Evolutionary conservation across 2,888 invertebrate genomes (phyloP), one percentile per base, ranked within the genome.

Genomic region (Andrena bucephala): DNA sequence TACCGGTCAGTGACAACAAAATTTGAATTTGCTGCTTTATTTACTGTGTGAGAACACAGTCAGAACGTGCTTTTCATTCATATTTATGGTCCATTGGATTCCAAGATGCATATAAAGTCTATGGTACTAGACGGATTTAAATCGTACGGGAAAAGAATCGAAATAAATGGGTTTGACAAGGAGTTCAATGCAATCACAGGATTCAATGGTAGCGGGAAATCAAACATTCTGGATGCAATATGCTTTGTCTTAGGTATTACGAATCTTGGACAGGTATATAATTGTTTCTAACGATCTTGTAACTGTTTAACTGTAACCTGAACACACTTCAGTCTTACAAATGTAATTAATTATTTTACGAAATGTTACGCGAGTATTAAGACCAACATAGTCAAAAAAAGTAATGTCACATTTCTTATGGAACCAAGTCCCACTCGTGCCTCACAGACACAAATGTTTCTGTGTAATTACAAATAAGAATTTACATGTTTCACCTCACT

Each of bases 141-240:
- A 94, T 99, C 99, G 0, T 99, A 99, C 92, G 99, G 99, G 0
- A 97, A 97, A 88, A 95, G 98, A 87, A 98, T 98, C 0, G 98
- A 98, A 94, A 96, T 99, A 69, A 96, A 96, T 85, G 98, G 97
- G 1, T 99, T 99, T 93, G 99, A 99, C 95, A 96, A 96, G 0
- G 96, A 98, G 94, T 99, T 99, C 93, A 99, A 99, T 92, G 99
- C 99, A 3, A 99, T 99, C 73, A 99, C 99, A 16, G 99, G 99
- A 0, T 95, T 99, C 65, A 99, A 99, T 94, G 99, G 99, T 7
- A 98, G 98, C 86, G 99, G 99, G 50, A 99, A 99, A 94, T 99
- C 99, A 0, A 99, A 99, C 92, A 98, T 99, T 92, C 95, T 99
- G 79, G 99, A 99, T 95, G 96, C 98, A 0, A 99, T 99, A 94